Base-by-base conservation (phyloP, 2,797 vertebrate genomes). In the Amphiprion clarkii region DNA sequence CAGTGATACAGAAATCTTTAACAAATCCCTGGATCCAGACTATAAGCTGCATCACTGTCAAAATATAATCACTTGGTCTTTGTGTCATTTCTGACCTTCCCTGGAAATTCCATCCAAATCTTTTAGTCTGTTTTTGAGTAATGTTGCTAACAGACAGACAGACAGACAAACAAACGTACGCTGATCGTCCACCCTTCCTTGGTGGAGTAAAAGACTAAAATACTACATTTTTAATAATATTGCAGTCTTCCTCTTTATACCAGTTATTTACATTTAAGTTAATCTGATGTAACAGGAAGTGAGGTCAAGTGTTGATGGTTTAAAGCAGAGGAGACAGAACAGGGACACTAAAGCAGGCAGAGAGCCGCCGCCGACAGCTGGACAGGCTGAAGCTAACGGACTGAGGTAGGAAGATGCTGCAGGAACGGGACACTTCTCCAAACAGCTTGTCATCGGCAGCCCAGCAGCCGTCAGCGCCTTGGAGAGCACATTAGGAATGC, bases 401-500 rank as follows among this genome's bases (percentile, higher is more conserved):
- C 73, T 36, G 75, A 61, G 44, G 78, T 62, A 59, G 75, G 60
- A 68, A 80, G 77, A 86, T 70, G 82, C 78, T 84, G 71, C 71
- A 49, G 77, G 75, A 87, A 62, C 58, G 23, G 69, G 64, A 87
- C 79, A 83, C 76, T 86, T 76, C 73, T 84, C 42, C 72, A 84
- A 90, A 91, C 91, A 91, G 89, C 89, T 84, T 88, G 89, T 91
- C 89, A 91, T 86, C 70, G 57, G 61, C 80, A 71, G 84, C 87
- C 79, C 74, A 67, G 81, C 74, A 92, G 78, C 81, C 54, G 64
- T 69, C 87, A 59, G 85, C 10, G 86, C 42, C 53, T 83, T 83
- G 78, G 46, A 71, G 80, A 85, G 81, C 76, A 39, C 81, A 87
- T 91, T 90, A 89, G 76, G 74, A 85, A 89, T 92, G 90, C 92